Evolutionary conservation across 2,888 invertebrate genomes (phyloP), one percentile per base, ranked within the genome.

Genomic region (Diplolepis rosae): DNA sequence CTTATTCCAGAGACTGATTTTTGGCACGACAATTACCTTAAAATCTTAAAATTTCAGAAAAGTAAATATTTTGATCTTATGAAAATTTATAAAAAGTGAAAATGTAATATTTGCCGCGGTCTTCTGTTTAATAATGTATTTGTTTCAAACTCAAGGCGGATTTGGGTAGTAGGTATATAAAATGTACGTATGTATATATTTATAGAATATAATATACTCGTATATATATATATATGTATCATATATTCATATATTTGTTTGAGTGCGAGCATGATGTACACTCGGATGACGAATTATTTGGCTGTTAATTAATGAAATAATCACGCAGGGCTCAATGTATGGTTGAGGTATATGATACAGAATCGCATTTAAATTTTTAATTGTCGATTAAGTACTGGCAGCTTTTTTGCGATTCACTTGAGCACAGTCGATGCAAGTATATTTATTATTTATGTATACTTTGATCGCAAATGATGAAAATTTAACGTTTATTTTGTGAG

Each of bases 321-420:
- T 32, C 5, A 18, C 32, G 32, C 32, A 56, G 30, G 32, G 32
- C 32, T 30, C 22, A 32, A 56, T 22, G 32, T 22, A 32, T 32
- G 18, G 32, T 35, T 32, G 32, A 32, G 18, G 22, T n/a, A 18
- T 32, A 32, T 15, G 28, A 54, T 54, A 56, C 18, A 56, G 54
- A 32, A 54, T 32, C 30, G 54, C 18, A 18, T 32, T 22, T 32
- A 32, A 54, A 18, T 32, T 11, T 56, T 56, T 32, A 35, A 18
- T 56, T 32, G 39, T 74, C 79, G 82, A 78, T 84, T 82, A 81
- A 81, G 73, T 84, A 85, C 77, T 83, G 85, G 85, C 85, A 85
- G 85, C 85, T 82, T 85, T 76, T 77, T 85, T 84, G 85, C 78
- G 81, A 84, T 77, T 80, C 81, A 84, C 73, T 84, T 84, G 84